Percentiles rank a stretch among this genome's conserved stretches.
Conservation (phyloP, 2,113 vertebrate species). For the Sylvilagus bachmani region DNA sequence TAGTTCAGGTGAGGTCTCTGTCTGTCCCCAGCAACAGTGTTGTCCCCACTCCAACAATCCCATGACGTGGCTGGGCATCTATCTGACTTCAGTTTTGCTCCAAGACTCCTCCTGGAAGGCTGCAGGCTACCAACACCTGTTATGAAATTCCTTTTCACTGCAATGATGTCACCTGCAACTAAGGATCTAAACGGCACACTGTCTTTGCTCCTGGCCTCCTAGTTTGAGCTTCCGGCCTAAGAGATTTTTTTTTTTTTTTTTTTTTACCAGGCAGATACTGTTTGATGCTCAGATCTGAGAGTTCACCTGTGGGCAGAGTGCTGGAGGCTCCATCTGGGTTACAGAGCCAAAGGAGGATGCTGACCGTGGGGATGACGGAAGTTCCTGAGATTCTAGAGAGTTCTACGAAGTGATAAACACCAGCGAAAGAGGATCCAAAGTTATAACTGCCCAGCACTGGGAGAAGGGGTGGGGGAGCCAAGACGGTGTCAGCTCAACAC, state of each 20-base stretch:
- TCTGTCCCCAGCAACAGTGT: not conserved
- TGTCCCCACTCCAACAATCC: not conserved
- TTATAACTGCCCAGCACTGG: not conserved
- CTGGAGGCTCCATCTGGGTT: not conserved
- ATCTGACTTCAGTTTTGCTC: not conserved
- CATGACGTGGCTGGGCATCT: not conserved
- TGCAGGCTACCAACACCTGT: not conserved
- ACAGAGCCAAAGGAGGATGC: not conserved
- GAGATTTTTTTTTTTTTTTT: no score
- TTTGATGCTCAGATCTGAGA: slow-evolving; percentile 33
- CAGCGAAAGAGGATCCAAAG: not conserved
- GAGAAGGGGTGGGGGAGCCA: not conserved
- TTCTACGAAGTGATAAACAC: not conserved
- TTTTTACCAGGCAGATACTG: not conserved
- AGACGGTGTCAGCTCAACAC: not conserved
- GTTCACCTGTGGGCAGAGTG: not conserved
- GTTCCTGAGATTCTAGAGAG: not conserved
- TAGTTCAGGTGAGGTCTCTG: not conserved
- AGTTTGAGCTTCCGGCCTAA: not conserved
- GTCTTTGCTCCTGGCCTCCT: not conserved
- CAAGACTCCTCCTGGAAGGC: not conserved
- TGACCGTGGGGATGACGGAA: fast-evolving
- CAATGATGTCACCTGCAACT: not conserved
- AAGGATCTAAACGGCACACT: not conserved
- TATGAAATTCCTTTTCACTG: not conserved